Evolutionary conservation across 1,140 invertebrate species (phyloP).

Genomic region (Tetragonula clypearis): DNA sequence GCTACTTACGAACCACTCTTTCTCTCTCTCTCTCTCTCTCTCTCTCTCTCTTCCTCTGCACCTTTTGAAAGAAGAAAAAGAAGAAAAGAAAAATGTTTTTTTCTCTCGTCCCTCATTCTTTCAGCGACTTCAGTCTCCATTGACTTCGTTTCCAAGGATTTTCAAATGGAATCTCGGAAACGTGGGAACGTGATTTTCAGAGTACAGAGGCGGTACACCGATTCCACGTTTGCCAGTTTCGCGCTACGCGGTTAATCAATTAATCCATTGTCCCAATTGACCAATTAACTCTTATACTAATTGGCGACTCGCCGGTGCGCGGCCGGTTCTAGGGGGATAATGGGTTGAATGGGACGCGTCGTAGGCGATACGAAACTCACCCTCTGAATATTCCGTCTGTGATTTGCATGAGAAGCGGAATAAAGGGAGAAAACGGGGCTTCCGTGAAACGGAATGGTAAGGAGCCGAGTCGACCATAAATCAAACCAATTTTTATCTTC

Average conservation of each 20-base stretch:
- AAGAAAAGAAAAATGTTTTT: too few relatives aligned
- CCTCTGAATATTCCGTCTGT: background rate
- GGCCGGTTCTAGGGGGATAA: slow-evolving; percentile 15
- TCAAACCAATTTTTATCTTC: background rate
- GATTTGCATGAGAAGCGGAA: background rate
- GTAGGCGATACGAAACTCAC: background rate
- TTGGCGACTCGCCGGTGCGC: background rate
- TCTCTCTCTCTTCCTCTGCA: too few relatives aligned
- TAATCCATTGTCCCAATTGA: slow-evolving; percentile 35
- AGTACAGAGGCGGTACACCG: too few relatives aligned
- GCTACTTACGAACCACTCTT: too few relatives aligned
- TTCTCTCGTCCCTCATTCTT: too few relatives aligned
- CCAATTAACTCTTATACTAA: slow-evolving; percentile 33
- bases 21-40: too few relatives aligned
- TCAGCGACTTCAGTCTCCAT: too few relatives aligned
- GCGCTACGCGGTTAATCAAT: background rate
- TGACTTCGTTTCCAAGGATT: too few relatives aligned
- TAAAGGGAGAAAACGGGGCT: background rate
- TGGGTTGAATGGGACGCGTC: slow-evolving; percentile 24
- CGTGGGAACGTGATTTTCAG: background rate
- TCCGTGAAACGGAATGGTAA: background rate
- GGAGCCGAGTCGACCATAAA: background rate
- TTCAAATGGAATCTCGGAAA: background rate
- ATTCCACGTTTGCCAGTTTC: background rate
- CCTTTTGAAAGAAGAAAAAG: too few relatives aligned